phyloP scores from a whole-genome alignment of 2,888 invertebrate genomes.

The Crepidodera aurea region DNA sequence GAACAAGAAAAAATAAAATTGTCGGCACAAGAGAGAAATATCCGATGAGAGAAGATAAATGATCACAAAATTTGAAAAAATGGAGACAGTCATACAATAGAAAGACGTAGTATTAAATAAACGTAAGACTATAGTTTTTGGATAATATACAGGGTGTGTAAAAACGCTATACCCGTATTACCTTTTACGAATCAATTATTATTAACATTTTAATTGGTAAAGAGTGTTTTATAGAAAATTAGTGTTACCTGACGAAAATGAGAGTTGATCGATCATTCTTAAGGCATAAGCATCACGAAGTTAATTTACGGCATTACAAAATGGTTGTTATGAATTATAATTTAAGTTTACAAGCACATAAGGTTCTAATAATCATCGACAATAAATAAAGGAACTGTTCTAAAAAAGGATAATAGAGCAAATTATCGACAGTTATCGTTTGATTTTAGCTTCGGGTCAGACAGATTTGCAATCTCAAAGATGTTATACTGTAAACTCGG shows the following conservation, averaged over 20 bases:
- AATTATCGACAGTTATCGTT: conserved; percentile 54
- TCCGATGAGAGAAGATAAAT: no score
- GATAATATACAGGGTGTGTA: no score
- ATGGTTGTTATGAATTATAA: conserved; percentile 38
- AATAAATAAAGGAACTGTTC: conserved; percentile 42
- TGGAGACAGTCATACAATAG: no score
- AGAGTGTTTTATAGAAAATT: neutral
- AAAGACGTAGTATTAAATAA: no score
- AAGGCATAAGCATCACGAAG: conserved; percentile 2
- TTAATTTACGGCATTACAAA: conserved; percentile 28
- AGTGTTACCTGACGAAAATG: conserved; percentile 7
- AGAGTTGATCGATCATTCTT: conserved; percentile 9
- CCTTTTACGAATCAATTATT: no score
- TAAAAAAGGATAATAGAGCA: conserved; percentile 49
- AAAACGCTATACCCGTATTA: no score
- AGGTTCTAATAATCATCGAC: conserved; percentile 43
- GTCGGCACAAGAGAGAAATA: no score
- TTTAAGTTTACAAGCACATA: conserved; percentile 39
- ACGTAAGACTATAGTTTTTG: no score
- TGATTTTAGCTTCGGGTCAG: conserved; percentile 47
- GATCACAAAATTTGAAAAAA: no score
- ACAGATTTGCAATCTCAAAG: conserved; percentile 48
- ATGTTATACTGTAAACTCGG: conserved; percentile 45
- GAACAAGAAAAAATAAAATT: no score
- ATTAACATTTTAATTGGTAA: neutral